These are phyloP conservation scores for Tryphoninae sp. DNA, from an alignment of 2,888 invertebrate species.

Conservation along the genomic window DNA sequence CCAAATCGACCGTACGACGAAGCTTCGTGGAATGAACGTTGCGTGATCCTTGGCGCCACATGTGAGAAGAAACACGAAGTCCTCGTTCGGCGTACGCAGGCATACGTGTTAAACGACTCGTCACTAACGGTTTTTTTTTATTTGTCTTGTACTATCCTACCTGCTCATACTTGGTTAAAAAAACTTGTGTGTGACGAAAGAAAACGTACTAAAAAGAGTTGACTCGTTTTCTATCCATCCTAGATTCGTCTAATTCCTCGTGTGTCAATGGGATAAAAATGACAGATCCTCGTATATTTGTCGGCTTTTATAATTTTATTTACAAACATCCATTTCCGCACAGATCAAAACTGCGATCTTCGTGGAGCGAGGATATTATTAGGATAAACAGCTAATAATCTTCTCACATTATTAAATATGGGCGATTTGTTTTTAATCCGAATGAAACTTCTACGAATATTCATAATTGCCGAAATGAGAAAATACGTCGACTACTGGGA, in stretches of 20 bases:
- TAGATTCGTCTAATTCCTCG: conserved; percentile 24
- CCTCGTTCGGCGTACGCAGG: neutral
- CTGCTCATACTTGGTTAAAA: neutral
- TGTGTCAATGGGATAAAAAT: conserved; percentile 63
- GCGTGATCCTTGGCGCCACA: neutral
- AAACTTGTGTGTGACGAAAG: neutral
- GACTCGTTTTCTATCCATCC: conserved; percentile 2
- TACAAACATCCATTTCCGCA: conserved; percentile 74
- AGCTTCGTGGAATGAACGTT: conserved; percentile 7
- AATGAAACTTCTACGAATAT: conserved; percentile 48
- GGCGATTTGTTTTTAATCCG: conserved; percentile 8
- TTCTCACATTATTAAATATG: conserved; percentile 44
- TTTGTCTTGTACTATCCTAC: neutral
- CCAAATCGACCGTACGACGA: neutral
- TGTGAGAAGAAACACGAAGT: neutral
- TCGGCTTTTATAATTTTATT: conserved; percentile 74
- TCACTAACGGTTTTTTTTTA: neutral
- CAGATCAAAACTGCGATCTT: conserved; percentile 66
- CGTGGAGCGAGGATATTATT: conserved; percentile 39
- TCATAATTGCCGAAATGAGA: conserved; percentile 35
- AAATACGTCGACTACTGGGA: neutral
- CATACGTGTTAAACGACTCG: neutral
- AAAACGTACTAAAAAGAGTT: neutral
- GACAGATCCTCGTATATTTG: conserved; percentile 55
- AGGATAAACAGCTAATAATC: conserved; percentile 63